phyloP scores from a whole-genome alignment of 2,113 vertebrate species.

The Platichthys flesus region DNA sequence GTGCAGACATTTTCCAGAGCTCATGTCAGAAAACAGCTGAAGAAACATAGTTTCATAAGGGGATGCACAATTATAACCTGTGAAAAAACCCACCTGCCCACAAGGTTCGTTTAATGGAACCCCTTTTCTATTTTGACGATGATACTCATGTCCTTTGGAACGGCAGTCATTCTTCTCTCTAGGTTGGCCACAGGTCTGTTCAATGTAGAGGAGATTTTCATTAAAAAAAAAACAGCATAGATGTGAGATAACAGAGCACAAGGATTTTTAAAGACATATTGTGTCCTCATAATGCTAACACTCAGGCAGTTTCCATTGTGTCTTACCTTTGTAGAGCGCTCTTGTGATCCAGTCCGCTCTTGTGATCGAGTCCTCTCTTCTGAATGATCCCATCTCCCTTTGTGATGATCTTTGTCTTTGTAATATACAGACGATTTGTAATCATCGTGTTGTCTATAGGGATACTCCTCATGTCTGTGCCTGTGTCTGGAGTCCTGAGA shows the following conservation, averaged over 20 bases:
- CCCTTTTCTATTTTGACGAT: slow-evolving; percentile 1
- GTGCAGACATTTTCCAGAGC: too few species aligned
- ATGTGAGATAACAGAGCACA: not conserved
- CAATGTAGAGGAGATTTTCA: not conserved
- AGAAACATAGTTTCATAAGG: not conserved
- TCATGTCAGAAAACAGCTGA: too few species aligned
- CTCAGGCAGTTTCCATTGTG: not conserved
- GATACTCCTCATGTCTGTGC: slow-evolving; percentile 28
- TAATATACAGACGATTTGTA: slow-evolving; percentile 21
- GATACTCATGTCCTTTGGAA: slow-evolving; percentile 33
- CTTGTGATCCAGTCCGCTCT: slow-evolving; percentile 28
- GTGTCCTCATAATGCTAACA: not conserved
- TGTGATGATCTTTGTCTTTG: slow-evolving; percentile 23
- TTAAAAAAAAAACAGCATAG: not conserved
- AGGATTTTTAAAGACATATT: not conserved
- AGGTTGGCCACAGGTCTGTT: slow-evolving; percentile 47
- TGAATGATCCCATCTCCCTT: slow-evolving; percentile 34
- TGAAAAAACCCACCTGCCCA: slow-evolving; percentile 46
- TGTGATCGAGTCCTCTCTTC: slow-evolving; percentile 32
- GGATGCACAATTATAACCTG: not conserved
- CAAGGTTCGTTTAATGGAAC: slow-evolving; percentile 21
- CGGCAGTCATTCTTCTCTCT: slow-evolving; percentile 38
- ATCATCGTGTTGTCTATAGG: slow-evolving; percentile 40
- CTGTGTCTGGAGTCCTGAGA: slow-evolving; percentile 42
- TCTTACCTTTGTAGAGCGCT: slow-evolving; percentile 29